phyloP scores from a whole-genome alignment of 2,113 vertebrate species.

The Psilopogon haemacephalus region DNA sequence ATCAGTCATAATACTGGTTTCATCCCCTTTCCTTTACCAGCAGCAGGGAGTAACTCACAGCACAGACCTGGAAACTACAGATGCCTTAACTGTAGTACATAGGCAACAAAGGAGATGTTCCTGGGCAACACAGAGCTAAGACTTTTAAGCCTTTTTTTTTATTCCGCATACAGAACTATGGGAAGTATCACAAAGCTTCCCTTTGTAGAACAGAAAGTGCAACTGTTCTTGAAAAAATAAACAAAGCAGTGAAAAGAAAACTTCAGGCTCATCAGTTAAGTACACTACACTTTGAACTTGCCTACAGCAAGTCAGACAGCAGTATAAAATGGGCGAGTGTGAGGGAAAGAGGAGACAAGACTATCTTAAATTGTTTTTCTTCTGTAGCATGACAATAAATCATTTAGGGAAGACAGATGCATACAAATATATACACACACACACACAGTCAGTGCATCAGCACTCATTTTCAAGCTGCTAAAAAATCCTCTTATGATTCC shows the following conservation, averaged over 20 bases:
- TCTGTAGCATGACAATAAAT: not conserved
- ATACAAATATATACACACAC: not conserved
- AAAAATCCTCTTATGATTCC: not conserved
- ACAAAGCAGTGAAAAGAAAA: not conserved
- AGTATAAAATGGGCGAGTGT: not conserved
- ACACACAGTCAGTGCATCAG: not conserved
- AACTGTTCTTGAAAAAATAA: not conserved
- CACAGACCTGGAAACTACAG: not conserved
- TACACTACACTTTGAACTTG: not conserved
- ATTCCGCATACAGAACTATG: not conserved
- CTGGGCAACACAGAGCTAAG: not conserved
- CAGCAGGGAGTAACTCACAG: not conserved
- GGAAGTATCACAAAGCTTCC: not conserved
- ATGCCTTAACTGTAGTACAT: not conserved
- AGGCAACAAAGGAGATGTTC: not conserved
- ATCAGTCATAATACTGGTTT: not conserved
- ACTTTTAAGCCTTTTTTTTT: no score
- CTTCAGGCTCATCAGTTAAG: not conserved
- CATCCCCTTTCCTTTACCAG: not conserved
- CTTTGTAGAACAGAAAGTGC: not conserved
- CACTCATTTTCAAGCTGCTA: not conserved
- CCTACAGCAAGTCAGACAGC: not conserved
- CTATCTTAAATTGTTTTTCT: not conserved
- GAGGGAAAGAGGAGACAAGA: fast-evolving
- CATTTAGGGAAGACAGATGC: not conserved